Conservation (phyloP, 2,888 invertebrate genomes). For the Endomychus coccineus region DNA sequence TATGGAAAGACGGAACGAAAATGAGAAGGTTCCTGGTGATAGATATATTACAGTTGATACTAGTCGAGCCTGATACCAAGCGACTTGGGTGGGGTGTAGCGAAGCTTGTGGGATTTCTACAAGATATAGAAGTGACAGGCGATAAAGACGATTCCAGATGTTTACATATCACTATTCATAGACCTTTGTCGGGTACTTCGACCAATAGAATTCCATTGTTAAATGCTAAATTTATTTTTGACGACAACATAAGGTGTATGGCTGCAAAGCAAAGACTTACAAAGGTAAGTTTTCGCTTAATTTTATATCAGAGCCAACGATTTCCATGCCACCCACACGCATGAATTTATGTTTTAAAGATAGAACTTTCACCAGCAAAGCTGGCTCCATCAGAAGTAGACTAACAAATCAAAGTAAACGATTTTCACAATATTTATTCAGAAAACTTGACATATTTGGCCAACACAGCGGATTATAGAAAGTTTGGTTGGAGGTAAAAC, state of each 20-base stretch:
- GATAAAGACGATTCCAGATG: slow-evolving; percentile 96
- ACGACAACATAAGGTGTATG: slow-evolving; percentile 98
- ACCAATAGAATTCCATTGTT: slow-evolving; percentile 71
- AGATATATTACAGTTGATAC: slow-evolving; percentile 87
- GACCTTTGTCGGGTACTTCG: slow-evolving; percentile 58
- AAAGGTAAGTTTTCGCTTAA: slow-evolving; percentile 66
- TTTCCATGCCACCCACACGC: no score
- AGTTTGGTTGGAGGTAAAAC: no score
- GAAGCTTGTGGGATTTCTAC: slow-evolving; percentile 88
- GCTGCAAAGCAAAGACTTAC: slow-evolving; percentile 87
- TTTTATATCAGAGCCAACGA: no score
- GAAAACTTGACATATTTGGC: no score
- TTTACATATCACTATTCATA: slow-evolving; percentile 87
- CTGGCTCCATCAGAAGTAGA: no score
- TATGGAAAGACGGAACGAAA: slow-evolving; percentile 82
- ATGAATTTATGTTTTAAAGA: no score
- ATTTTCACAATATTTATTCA: no score
- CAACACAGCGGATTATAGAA: no score
- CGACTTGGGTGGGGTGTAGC: slow-evolving; percentile 96
- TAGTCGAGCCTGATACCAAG: slow-evolving; percentile 94
- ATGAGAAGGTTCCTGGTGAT: slow-evolving; percentile 92
- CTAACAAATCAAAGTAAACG: no score
- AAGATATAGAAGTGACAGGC: slow-evolving; percentile 92
- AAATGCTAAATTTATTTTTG: slow-evolving; percentile 90
- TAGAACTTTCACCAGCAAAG: no score